phyloP scores from a whole-genome alignment of 2,113 vertebrate genomes.

The Elachura formosa region DNA sequence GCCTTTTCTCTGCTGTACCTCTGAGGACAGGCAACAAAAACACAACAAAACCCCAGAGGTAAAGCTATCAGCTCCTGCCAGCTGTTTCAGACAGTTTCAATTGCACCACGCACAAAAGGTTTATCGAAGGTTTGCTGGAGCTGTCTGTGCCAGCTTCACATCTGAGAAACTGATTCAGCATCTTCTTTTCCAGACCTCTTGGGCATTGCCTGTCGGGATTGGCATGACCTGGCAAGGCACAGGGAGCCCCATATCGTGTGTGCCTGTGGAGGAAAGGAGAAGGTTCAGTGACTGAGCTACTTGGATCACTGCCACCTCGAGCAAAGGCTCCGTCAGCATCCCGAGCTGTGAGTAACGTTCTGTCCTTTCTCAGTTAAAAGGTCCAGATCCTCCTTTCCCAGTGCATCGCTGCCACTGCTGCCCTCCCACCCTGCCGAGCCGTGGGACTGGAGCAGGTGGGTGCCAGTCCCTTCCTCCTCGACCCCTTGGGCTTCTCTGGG shows the following conservation, averaged over 20 bases:
- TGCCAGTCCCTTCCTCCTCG: rapidly evolving
- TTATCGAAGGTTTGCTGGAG: not conserved
- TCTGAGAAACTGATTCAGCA: rapidly evolving
- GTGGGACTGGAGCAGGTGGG: rapidly evolving
- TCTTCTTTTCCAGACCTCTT: not conserved
- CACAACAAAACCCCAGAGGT: rapidly evolving
- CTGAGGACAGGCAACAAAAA: not conserved
- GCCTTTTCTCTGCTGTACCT: not conserved
- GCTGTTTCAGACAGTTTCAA: not conserved
- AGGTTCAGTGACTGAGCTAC: not conserved
- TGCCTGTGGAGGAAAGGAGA: not conserved
- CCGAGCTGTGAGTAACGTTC: not conserved
- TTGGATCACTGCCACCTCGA: not conserved
- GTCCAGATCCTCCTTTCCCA: not conserved
- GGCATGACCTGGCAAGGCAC: not conserved
- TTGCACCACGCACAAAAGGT: not conserved
- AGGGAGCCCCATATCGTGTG: rapidly evolving
- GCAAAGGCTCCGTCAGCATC: not conserved
- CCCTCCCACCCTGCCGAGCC: rapidly evolving
- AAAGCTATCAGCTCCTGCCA: not conserved
- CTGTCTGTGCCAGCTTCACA: not conserved
- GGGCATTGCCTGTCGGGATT: not conserved
- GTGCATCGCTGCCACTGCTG: rapidly evolving
- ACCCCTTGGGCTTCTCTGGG: not conserved
- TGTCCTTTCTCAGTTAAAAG: not conserved